Conservation (phyloP, 2,888 invertebrate species). For the Entomobrya proxima region DNA sequence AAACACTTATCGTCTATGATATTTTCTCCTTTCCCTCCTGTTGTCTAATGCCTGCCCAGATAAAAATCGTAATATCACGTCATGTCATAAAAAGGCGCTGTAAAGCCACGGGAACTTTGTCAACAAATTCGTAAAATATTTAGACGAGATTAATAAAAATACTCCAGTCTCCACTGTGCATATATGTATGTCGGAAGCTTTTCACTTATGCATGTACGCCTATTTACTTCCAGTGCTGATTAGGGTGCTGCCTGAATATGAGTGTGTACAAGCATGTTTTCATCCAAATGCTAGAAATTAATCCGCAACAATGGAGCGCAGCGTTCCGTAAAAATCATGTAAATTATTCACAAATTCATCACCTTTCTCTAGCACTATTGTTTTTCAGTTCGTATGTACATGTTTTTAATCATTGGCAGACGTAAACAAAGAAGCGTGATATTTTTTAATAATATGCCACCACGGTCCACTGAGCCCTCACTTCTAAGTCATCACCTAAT, state of each 20-base stretch:
- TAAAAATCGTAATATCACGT: conserved; percentile 9
- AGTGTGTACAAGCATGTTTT: too few species aligned
- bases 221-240: too few species aligned
- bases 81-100: conserved; percentile 21
- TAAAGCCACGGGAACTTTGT: conserved; percentile 46
- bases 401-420: too few species aligned
- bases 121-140: conserved; percentile 51
- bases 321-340: background rate
- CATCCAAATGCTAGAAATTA: too few species aligned
- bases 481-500: too few species aligned
- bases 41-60: background rate
- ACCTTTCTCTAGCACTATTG: background rate
- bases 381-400: too few species aligned
- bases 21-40: background rate
- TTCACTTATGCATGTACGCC: too few species aligned
- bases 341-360: conserved; percentile 29
- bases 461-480: too few species aligned
- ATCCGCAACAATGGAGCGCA: too few species aligned
- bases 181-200: background rate
- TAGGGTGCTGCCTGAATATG: too few species aligned
- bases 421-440: too few species aligned
- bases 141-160: background rate
- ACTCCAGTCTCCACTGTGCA: background rate
- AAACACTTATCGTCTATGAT: background rate
- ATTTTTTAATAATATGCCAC: too few species aligned